phyloP scores from a whole-genome alignment of 2,113 vertebrate genomes.

The Nanorana parkeri region DNA sequence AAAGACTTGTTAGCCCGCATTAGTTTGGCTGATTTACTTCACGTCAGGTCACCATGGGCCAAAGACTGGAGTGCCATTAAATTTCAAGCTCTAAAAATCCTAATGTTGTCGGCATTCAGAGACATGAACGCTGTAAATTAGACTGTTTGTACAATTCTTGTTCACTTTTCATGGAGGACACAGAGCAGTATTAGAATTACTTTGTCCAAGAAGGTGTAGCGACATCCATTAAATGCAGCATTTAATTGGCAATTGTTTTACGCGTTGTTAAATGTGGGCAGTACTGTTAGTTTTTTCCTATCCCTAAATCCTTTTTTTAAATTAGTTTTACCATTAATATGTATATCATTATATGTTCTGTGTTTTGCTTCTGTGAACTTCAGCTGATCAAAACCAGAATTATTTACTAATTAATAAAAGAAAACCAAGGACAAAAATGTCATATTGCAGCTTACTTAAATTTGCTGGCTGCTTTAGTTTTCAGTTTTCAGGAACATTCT shows the following conservation, averaged over 20 bases:
- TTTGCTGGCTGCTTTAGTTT: too few relatives aligned
- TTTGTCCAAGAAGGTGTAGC: constrained; percentile 59
- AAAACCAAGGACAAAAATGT: too few relatives aligned
- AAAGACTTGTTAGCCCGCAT: constrained; percentile 77
- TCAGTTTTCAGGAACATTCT: too few relatives aligned
- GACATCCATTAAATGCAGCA: constrained; percentile 61
- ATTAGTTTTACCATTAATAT: too few relatives aligned
- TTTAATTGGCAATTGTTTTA: constrained; percentile 68
- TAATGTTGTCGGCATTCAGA: constrained; percentile 67
- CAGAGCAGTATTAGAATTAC: constrained; percentile 56
- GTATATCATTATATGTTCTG: too few relatives aligned
- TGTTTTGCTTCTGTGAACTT: too few relatives aligned
- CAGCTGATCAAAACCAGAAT: too few relatives aligned
- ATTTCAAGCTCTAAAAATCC: constrained; percentile 73
- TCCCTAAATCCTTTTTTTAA: too few relatives aligned
- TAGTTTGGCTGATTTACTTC: constrained; percentile 81
- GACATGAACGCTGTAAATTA: constrained; percentile 67
- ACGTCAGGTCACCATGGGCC: constrained; percentile 73
- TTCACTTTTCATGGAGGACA: constrained; percentile 60
- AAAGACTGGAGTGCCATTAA: constrained; percentile 71
- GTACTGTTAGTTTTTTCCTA: too few relatives aligned
- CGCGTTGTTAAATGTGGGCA: too few relatives aligned
- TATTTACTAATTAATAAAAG: too few relatives aligned
- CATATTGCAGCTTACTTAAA: too few relatives aligned
- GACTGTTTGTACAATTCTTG: constrained; percentile 64